A percentile compares a stretch with the other conserved stretches of the same genome.
phyloP scores from a whole-genome alignment of 2,888 invertebrate species.

The Acrobasis suavella region DNA sequence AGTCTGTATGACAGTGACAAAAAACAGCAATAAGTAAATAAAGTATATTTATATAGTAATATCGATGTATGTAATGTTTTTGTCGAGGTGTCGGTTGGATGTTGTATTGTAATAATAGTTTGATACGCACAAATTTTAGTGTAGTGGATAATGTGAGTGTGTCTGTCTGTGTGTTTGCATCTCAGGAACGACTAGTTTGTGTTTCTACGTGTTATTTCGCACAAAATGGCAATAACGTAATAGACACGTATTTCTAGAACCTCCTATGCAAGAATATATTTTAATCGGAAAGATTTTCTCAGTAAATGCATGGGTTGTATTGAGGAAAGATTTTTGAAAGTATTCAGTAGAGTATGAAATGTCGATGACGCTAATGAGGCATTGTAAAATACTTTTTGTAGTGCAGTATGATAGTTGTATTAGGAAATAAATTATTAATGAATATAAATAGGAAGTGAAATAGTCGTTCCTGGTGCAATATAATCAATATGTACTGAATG shows the following conservation, averaged over 20 bases:
- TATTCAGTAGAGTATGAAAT: not conserved
- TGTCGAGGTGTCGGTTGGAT: slow-evolving; percentile 36
- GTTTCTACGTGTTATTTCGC: not conserved
- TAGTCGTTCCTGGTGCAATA: slow-evolving; percentile 16
- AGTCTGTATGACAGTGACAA: slow-evolving; percentile 77
- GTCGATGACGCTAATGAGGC: not conserved
- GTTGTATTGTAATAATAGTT: slow-evolving; percentile 63
- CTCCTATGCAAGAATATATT: not conserved
- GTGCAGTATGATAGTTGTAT: not conserved
- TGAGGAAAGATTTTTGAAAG: not conserved
- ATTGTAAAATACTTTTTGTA: not conserved
- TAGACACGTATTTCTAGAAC: not conserved
- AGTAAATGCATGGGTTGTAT: not conserved
- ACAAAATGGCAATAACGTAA: slow-evolving; percentile 1
- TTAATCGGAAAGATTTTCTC: not conserved
- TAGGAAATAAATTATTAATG: not conserved
- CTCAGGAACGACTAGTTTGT: slow-evolving; percentile 23
- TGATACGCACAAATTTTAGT: slow-evolving; percentile 80
- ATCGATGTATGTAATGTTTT: slow-evolving; percentile 50
- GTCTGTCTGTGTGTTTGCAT: slow-evolving; percentile 34
- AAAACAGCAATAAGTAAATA: slow-evolving; percentile 73
- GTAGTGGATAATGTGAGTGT: slow-evolving; percentile 61
- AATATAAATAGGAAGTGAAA: slow-evolving; percentile 1
- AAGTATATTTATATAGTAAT: slow-evolving; percentile 51
- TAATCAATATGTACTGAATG: slow-evolving; percentile 19